Percentiles rank a stretch among this genome's conserved stretches.
Conservation (phyloP, 2,888 invertebrate species). For the Rutpela maculata region DNA sequence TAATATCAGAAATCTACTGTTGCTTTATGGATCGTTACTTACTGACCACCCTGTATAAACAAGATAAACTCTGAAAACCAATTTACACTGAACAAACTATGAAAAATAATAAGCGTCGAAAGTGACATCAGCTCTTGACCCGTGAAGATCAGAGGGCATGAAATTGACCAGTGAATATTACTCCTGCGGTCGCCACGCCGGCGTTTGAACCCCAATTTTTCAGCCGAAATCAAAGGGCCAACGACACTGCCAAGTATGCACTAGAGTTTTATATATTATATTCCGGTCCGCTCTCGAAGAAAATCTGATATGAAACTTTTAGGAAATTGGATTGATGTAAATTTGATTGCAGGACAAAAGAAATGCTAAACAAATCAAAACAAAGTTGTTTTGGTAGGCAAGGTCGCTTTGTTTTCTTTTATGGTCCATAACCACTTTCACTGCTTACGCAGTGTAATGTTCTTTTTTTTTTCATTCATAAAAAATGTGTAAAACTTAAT, state of each 20-base stretch:
- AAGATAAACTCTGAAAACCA: too few relatives aligned
- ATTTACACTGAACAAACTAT: neutral
- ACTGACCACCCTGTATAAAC: too few relatives aligned
- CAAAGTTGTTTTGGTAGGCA: neutral
- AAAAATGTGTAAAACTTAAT: too few relatives aligned
- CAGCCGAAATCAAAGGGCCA: conserved; percentile 9
- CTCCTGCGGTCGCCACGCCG: neutral
- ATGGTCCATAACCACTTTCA: too few relatives aligned
- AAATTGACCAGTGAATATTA: conserved; percentile 25
- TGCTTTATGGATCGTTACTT: too few relatives aligned
- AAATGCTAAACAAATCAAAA: neutral
- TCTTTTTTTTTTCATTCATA: too few relatives aligned
- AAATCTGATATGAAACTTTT: conserved; percentile 6
- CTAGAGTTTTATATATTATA: neutral
- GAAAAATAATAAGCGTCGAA: neutral
- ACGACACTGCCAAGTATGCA: neutral
- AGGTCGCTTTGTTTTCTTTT: too few relatives aligned
- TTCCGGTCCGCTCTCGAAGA: neutral
- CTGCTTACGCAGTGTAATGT: too few relatives aligned
- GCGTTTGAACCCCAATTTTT: conserved; percentile 5
- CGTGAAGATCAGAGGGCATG: neutral
- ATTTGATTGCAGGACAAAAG: neutral
- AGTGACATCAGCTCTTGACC: neutral
- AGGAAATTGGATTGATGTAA: neutral
- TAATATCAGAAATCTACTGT: too few relatives aligned